Base-by-base conservation (phyloP, 1,140 invertebrate genomes). In the Ceratitis capitata region DNA sequence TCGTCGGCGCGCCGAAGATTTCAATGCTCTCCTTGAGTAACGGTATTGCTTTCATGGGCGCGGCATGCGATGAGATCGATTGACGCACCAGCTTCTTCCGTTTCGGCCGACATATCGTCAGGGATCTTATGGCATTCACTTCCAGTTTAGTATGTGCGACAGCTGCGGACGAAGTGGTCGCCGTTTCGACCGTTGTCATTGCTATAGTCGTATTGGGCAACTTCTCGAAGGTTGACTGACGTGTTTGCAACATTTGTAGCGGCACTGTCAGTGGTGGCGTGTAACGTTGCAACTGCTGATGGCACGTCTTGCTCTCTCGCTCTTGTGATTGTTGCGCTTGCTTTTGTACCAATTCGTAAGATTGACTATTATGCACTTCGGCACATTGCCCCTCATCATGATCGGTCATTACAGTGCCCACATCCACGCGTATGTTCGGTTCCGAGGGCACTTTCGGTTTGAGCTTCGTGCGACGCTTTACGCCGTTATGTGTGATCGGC, bases 1-100 rank as follows among this genome's bases (percentile, higher is more conserved):
- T 85, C n/a, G 56, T 35, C 6, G 42, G 45, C 9, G 47, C 51
- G 2, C 45, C 42, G 23, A 45, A 83, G 1, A 86, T 83, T 47
- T 84, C 64, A 12, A 84, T 58, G 32, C 49, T 86, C 14, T 86
- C 83, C 9, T 84, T 53, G 12, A 56, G 10, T 26, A 84, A 82
- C 0, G 83, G 83, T 7, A 85, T 45, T 0, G 85, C 85, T 49
- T 84, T 84, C 85, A 86, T 82, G 9, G 85, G 85, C 16, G 53
- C 32, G 2, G 69, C 45, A 42, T 26, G 39, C 4, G 83, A 2
- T 2, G 78, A 83, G n/a, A 56, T 82, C 19, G 56, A 53, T 42
- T 51, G 82, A 39, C 61, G 64, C 29, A 58, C n/a, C 19, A 58
- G 5, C 84, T 84, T 84, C 35, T 84, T 86, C 9, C 85, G 85